phyloP scores from a whole-genome alignment of 2,113 vertebrate genomes.

The Turdus rufiventris region DNA sequence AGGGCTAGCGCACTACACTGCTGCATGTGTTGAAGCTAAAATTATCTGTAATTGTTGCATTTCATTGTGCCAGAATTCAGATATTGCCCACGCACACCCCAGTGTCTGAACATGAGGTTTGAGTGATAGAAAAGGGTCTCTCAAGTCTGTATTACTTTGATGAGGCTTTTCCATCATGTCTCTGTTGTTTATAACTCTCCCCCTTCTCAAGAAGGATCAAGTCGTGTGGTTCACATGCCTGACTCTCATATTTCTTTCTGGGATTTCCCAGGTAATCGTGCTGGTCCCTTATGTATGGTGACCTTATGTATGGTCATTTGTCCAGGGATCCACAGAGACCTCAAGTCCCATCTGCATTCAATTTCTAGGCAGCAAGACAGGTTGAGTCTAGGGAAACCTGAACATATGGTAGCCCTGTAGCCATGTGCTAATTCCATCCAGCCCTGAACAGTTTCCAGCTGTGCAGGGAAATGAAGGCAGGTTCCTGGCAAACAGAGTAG shows the following conservation, averaged over 20 bases:
- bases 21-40: background rate
- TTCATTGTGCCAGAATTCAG: background rate
- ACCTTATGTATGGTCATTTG: background rate
- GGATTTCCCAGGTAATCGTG: background rate
- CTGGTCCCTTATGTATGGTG: background rate
- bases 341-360: background rate
- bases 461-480: conserved; percentile 25
- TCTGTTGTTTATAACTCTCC: background rate
- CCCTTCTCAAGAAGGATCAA: background rate
- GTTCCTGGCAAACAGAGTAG: background rate
- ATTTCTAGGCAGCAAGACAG: background rate
- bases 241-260: background rate
- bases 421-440: conserved; percentile 13
- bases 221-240: background rate
- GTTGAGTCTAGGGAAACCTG: background rate
- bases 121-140: background rate
- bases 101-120: background rate
- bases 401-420: conserved; percentile 19
- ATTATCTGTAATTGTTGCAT: background rate
- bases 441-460: conserved; percentile 38
- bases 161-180: background rate
- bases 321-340: background rate
- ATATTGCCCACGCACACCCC: background rate
- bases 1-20: background rate
- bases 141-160: background rate